A percentile compares a stretch with the other conserved stretches of the same genome.
phyloP scores from a whole-genome alignment of 2,113 vertebrate species.

The Phyllostomus discolor region DNA sequence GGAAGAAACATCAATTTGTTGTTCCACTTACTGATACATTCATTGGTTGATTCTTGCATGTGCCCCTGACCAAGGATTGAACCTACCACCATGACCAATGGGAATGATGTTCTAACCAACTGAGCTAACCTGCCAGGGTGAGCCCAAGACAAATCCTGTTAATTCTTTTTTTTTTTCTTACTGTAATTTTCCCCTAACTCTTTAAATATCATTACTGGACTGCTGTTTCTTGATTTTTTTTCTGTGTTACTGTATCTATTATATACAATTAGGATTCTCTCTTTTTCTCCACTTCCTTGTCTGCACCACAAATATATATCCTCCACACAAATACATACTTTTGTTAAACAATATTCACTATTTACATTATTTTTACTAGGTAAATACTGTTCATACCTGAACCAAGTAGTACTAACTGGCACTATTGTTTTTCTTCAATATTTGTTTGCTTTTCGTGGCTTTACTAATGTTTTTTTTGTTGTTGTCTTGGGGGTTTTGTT shows the following conservation, averaged over 20 bases:
- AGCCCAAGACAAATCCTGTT: not conserved
- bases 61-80: too few species aligned
- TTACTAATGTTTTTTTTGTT: not conserved
- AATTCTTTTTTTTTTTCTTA: not conserved
- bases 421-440: not conserved
- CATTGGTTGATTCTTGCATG: too few species aligned
- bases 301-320: not conserved
- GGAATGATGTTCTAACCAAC: too few species aligned
- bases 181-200: not conserved
- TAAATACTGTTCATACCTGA: not conserved
- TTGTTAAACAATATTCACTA: not conserved
- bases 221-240: not conserved
- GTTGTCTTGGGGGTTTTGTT: not conserved
- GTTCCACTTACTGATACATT: too few species aligned
- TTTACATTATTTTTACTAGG: not conserved
- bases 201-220: not conserved
- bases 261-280: not conserved
- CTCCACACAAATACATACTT: not conserved
- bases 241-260: not conserved
- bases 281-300: not conserved
- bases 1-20: too few species aligned
- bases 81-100: too few species aligned
- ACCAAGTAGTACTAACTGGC: not conserved
- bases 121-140: too few species aligned
- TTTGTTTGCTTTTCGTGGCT: not conserved